Evolutionary conservation across 2,113 vertebrate species (phyloP).

Genomic region (Prinia subflava): DNA sequence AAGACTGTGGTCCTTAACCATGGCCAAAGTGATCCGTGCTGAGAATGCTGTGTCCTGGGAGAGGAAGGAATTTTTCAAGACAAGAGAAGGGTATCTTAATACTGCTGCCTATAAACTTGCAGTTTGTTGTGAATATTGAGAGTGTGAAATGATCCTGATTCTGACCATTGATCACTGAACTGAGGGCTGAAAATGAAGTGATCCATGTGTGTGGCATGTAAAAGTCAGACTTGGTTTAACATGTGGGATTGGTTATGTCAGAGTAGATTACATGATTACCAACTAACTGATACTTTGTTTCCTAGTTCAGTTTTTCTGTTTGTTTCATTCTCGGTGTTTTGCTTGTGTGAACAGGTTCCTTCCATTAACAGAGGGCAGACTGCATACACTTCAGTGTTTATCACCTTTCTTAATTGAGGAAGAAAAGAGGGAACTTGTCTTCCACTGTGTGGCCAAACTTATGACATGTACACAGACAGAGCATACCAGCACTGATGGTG

Average conservation of each 20-base stretch:
- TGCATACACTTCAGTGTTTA: conserved; percentile 88
- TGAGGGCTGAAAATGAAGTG: neutral
- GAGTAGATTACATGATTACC: neutral
- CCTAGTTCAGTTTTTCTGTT: neutral
- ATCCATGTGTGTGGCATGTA: neutral
- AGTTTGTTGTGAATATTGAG: neutral
- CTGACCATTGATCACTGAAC: neutral
- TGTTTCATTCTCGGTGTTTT: neutral
- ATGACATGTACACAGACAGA: conserved; percentile 79
- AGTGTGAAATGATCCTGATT: neutral
- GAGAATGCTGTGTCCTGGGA: conserved; percentile 54
- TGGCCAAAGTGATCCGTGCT: conserved; percentile 77
- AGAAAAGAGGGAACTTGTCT: conserved; percentile 82
- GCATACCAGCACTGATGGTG: conserved; percentile 73
- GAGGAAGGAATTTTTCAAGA: conserved; percentile 76
- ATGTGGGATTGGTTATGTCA: neutral
- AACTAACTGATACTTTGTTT: neutral
- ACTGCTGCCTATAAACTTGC: neutral
- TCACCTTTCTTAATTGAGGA: conserved; percentile 79
- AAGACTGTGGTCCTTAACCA: conserved; percentile 88
- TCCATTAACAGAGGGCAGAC: conserved; percentile 81
- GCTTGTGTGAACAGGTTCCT: conserved; percentile 77
- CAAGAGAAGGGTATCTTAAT: conserved; percentile 78
- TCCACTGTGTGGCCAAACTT: conserved; percentile 84
- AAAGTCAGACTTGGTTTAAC: neutral